Evolutionary conservation across 2,888 invertebrate species (phyloP).

Genomic region (Ectemnius continuus): DNA sequence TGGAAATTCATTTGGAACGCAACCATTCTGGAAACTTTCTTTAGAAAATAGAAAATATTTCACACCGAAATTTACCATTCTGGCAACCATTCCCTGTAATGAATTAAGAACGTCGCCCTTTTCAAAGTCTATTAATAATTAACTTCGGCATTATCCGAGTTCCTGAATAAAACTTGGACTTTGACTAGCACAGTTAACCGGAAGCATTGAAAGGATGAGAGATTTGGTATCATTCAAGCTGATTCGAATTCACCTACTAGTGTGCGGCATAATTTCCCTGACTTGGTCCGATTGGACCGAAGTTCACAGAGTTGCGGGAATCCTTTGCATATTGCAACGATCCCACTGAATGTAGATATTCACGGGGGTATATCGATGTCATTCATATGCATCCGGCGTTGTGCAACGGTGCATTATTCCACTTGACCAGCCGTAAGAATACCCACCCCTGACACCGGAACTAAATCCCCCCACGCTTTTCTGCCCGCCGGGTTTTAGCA

Average conservation of each 20-base stretch:
- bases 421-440: constrained; percentile 14
- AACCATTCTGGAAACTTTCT: too few relatives aligned
- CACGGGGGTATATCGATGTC: constrained; percentile 8
- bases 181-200: too few relatives aligned
- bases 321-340: constrained; percentile 15
- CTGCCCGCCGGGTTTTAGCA: too few relatives aligned
- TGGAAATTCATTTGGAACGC: too few relatives aligned
- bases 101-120: too few relatives aligned
- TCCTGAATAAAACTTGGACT: too few relatives aligned
- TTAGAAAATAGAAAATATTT: too few relatives aligned
- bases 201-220: too few relatives aligned
- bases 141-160: too few relatives aligned
- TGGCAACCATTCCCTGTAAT: too few relatives aligned
- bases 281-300: not conserved
- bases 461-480: not conserved
- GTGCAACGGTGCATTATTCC: constrained; percentile 6
- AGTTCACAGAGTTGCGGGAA: constrained; percentile 9
- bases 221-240: not conserved
- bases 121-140: too few relatives aligned
- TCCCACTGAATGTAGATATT: constrained; percentile 9
- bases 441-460: not conserved
- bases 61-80: too few relatives aligned
- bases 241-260: not conserved
- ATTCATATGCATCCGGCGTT: constrained; percentile 18
- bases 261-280: constrained; percentile 1